Evolutionary conservation across 1,140 invertebrate species (phyloP).

Genomic region (Trichoplusia ni): DNA sequence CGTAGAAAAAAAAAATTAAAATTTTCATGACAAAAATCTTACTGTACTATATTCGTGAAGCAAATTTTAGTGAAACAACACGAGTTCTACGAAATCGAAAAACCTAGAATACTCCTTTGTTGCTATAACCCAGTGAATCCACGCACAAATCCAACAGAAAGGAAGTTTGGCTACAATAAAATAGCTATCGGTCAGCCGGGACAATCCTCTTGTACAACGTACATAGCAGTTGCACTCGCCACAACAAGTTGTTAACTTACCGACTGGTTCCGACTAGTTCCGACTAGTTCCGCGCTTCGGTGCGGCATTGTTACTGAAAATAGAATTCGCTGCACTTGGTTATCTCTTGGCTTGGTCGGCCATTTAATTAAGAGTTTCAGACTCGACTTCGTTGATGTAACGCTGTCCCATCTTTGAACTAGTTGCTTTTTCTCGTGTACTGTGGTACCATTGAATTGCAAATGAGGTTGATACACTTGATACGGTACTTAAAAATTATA

Average conservation of each 20-base stretch:
- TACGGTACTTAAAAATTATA: no score
- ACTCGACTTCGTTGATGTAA: background rate
- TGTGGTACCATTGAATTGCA: background rate
- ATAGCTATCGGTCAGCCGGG: constrained; percentile 28
- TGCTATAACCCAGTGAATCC: background rate
- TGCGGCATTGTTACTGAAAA: constrained; percentile 37
- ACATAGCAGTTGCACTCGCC: background rate
- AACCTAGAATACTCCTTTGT: no score
- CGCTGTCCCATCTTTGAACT: background rate
- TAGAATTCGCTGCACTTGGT: constrained; percentile 31
- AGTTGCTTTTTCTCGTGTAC: background rate
- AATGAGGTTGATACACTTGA: background rate
- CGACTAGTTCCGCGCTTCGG: constrained; percentile 1
- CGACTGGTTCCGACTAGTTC: constrained; percentile 31
- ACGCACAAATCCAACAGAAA: background rate
- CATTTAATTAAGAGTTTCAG: constrained; percentile 39
- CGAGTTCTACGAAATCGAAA: no score
- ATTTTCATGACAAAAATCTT: no score
- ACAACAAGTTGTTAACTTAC: constrained; percentile 33
- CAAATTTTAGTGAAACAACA: no score
- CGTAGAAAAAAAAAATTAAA: no score
- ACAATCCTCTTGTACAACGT: constrained; percentile 19
- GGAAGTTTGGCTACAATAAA: constrained; percentile 26
- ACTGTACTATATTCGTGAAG: no score
- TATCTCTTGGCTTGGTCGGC: constrained; percentile 32